Evolutionary conservation across 2,888 invertebrate genomes (phyloP).

Genomic region (Nomada fucata): DNA sequence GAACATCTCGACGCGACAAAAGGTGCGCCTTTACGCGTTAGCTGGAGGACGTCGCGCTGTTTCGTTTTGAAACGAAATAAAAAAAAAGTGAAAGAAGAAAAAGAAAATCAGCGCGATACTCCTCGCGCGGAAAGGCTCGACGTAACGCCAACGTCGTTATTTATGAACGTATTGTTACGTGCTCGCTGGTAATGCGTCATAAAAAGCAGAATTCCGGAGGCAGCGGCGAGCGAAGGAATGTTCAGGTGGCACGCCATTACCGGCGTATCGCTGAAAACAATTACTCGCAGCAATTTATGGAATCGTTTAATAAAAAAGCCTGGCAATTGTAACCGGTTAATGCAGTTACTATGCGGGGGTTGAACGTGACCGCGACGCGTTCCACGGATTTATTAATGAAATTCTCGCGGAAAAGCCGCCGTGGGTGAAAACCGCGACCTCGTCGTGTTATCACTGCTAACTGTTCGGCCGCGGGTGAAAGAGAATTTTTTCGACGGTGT

Average conservation of each 20-base stretch:
- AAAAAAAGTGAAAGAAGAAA: background rate
- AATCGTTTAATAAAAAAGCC: conserved; percentile 54
- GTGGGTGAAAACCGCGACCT: background rate
- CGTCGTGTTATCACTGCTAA: background rate
- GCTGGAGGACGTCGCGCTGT: conserved; percentile 21
- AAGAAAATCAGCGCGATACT: conserved; percentile 16
- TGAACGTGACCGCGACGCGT: conserved; percentile 17
- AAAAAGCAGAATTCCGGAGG: conserved; percentile 46
- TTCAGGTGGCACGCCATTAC: conserved; percentile 40
- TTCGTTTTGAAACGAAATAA: conserved; percentile 1
- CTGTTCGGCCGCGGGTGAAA: background rate
- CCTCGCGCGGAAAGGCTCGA: conserved; percentile 34
- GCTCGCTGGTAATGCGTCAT: conserved; percentile 54
- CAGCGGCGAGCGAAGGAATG: conserved; percentile 30
- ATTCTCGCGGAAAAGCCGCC: background rate
- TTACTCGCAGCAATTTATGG: conserved; percentile 53
- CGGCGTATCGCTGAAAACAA: conserved; percentile 55
- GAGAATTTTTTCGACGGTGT: background rate
- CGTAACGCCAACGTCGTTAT: conserved; percentile 47
- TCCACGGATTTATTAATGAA: conserved; percentile 42
- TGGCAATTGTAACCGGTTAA: conserved; percentile 48
- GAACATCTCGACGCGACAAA: conserved; percentile 12
- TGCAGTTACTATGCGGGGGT: conserved; percentile 40
- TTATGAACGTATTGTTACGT: conserved; percentile 60
- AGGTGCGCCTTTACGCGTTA: conserved; percentile 3